Conservation (phyloP, 1,140 invertebrate species). For the Lucilia sericata region DNA sequence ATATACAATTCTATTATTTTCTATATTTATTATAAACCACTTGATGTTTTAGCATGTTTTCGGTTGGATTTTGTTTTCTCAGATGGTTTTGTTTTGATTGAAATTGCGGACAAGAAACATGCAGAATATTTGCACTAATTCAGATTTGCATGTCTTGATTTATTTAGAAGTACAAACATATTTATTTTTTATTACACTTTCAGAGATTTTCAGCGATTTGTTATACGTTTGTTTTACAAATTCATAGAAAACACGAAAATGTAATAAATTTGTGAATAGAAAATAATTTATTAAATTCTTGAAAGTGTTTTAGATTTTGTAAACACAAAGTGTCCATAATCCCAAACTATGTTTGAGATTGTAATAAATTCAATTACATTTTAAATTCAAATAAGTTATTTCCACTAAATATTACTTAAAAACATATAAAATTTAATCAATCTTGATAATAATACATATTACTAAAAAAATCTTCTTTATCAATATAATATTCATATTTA, state of each 20-base stretch:
- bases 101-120: conserved; percentile 32
- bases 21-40: no score
- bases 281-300: no score
- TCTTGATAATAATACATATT: no score
- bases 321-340: no score
- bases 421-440: conserved; percentile 37
- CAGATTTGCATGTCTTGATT: conserved; percentile 41
- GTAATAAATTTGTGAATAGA: neutral
- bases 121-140: conserved; percentile 32
- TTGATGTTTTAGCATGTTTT: no score
- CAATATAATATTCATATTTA: conserved; percentile 34
- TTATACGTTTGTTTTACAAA: conserved; percentile 30
- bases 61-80: neutral
- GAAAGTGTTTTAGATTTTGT: no score
- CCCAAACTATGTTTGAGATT: no score
- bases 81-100: neutral
- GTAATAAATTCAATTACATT: no score
- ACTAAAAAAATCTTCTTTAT: neutral
- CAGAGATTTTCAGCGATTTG: conserved; percentile 21
- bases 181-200: neutral
- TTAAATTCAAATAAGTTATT: no score
- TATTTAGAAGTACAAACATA: neutral
- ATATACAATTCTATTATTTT: no score
- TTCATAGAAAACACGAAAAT: conserved; percentile 41
- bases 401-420: conserved; percentile 22